phyloP scores from a whole-genome alignment of 2,113 vertebrate species.

The Podarcis raffonei region DNA sequence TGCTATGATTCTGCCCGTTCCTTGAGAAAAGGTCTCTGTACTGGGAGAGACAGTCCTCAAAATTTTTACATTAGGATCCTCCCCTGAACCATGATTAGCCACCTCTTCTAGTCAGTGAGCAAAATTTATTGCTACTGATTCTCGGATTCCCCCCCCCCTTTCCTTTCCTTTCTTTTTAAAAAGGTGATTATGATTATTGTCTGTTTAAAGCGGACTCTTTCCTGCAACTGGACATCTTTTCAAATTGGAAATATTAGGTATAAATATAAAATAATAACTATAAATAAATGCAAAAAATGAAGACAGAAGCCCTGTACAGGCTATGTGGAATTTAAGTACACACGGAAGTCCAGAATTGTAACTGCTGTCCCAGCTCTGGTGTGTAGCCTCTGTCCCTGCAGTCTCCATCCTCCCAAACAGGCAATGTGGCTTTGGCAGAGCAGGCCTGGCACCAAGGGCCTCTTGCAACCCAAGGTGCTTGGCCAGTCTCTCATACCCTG shows the following conservation, averaged over 20 bases:
- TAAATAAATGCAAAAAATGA: neutral
- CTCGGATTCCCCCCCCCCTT: no score
- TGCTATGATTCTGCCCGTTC: constrained; percentile 26
- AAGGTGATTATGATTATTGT: no score
- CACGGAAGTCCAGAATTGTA: neutral
- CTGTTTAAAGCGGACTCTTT: no score
- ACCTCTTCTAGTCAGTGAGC: no score
- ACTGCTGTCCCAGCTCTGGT: neutral
- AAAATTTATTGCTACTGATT: no score
- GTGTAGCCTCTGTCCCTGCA: neutral
- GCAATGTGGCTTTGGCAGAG: neutral
- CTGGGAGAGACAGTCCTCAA: neutral
- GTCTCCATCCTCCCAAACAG: neutral
- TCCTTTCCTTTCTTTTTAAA: no score
- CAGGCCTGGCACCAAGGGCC: no score
- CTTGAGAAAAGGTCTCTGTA: constrained; percentile 32
- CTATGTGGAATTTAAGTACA: neutral
- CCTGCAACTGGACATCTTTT: neutral
- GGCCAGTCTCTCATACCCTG: neutral
- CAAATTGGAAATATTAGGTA: neutral
- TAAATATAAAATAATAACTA: neutral
- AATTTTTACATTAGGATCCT: neutral
- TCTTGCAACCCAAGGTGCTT: no score
- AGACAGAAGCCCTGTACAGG: neutral
- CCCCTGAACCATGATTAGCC: no score